Evolutionary conservation across 2,113 vertebrate species (phyloP), one percentile per base, ranked within the genome.

Genomic region (Nansenia antarctica): DNA sequence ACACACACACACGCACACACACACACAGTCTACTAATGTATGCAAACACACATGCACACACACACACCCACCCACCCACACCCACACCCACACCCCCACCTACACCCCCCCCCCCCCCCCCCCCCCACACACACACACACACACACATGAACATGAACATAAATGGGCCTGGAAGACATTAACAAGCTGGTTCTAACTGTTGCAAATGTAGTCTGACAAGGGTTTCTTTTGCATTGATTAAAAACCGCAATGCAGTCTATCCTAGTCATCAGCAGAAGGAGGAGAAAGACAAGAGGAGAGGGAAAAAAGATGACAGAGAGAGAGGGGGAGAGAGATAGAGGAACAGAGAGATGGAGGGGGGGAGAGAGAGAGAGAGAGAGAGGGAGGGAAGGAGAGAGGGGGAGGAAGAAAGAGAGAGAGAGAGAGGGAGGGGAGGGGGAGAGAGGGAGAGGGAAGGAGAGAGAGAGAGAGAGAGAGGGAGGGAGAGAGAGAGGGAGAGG

Each of bases 231-330:
- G 32, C 9, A 37, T 76, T 64, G 83, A 67, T 83, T 80, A 86
- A 78, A 79, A 78, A n/a, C 68, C 34, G 74, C 72, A 80, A 59
- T 74, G 74, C 66, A 52, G 72, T 71, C 64, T 73, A 60, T 74
- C 35, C 22, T 70, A 55, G 72, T 66, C 57, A 74, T 82, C 80
- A 75, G 84, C 57, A 47, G 79, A 69, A 3, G 39, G 8, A 67
- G 0, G 2, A n/a, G 42, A 47, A 5, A 47, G 42, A 47, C 14
- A 47, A n/a, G 2, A 14, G 2, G 37, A 42, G 37, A 42, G 37
- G 15, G 2, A 42, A 14, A 42, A n/a, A 32, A 12, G 29, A 12
- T 20, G 63, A 42, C 5, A 35, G 12, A 62, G 58, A 35, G 15
- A 42, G 24, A 26, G 9, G 27, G n/a, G 11, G 31, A 20, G 32